Conservation (phyloP, 1,140 invertebrate species). For the Periplaneta americana region DNA sequence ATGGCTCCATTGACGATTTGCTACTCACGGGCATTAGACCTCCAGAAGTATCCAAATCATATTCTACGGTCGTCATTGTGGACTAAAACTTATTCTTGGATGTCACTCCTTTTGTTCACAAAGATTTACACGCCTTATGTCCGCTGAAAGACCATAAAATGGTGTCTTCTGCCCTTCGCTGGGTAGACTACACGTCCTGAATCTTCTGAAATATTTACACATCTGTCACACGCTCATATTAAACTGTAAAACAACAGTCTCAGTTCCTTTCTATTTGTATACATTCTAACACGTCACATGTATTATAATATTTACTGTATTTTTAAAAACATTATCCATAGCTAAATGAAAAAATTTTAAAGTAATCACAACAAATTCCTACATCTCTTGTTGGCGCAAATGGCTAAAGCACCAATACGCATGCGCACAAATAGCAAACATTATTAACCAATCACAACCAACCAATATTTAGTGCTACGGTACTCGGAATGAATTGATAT, state of each 20-base stretch:
- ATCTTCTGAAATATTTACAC: not conserved
- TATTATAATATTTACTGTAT: not conserved
- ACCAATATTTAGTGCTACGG: not conserved
- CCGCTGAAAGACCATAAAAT: not conserved
- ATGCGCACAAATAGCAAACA: not conserved
- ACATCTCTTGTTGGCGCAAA: not conserved
- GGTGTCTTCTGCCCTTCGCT: not conserved
- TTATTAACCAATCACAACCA: not conserved
- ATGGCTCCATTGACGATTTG: slow-evolving; percentile 15
- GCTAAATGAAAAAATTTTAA: not conserved
- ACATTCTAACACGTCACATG: not conserved
- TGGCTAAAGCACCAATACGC: not conserved
- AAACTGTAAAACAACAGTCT: not conserved
- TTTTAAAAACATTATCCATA: not conserved
- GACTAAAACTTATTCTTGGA: not conserved
- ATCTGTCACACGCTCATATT: not conserved
- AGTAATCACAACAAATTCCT: not conserved
- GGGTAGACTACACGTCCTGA: not conserved
- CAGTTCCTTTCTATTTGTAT: not conserved
- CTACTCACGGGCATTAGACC: slow-evolving; percentile 61
- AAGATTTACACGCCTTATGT: not conserved
- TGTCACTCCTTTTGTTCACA: not conserved
- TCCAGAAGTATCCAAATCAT: slow-evolving; percentile 55
- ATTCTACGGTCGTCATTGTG: slow-evolving; percentile 43
- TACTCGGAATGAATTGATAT: not conserved